These are phyloP conservation scores for Axis porcinus DNA, from an alignment of 2,113 vertebrate genomes.

Conservation along the genomic window DNA sequence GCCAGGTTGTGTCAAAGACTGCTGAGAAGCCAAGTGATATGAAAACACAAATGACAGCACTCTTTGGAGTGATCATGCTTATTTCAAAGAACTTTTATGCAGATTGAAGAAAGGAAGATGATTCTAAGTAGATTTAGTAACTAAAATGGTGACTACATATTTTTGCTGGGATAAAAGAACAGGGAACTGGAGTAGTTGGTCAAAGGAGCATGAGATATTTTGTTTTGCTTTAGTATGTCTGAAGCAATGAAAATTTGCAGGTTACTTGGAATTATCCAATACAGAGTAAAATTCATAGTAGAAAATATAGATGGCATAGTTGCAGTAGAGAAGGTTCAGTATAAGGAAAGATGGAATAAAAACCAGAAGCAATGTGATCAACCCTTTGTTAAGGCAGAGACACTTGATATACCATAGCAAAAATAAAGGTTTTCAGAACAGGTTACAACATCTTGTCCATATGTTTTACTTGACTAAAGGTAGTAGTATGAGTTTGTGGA, in stretches of 20 bases:
- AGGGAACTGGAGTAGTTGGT: neutral
- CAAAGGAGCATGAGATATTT: neutral
- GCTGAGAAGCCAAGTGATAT: neutral
- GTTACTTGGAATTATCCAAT: neutral
- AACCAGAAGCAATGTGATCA: neutral
- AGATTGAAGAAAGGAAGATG: neutral
- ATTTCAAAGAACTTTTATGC: neutral
- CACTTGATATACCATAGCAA: neutral
- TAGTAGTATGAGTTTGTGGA: neutral
- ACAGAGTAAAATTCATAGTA: neutral
- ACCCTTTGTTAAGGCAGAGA: neutral
- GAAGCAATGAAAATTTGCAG: neutral
- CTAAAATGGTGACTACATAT: neutral
- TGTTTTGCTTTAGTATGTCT: neutral
- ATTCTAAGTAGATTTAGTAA: neutral
- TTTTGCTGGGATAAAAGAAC: neutral
- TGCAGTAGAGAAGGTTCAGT: neutral
- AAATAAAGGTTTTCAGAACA: neutral
- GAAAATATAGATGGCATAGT: neutral
- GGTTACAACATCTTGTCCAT: neutral
- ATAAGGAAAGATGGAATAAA: neutral
- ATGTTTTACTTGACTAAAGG: neutral
- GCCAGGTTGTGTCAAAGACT: neutral
- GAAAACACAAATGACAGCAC: neutral
- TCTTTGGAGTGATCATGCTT: neutral